Base-by-base conservation (phyloP, 1,140 invertebrate genomes). In the Drosophila ambigua region DNA sequence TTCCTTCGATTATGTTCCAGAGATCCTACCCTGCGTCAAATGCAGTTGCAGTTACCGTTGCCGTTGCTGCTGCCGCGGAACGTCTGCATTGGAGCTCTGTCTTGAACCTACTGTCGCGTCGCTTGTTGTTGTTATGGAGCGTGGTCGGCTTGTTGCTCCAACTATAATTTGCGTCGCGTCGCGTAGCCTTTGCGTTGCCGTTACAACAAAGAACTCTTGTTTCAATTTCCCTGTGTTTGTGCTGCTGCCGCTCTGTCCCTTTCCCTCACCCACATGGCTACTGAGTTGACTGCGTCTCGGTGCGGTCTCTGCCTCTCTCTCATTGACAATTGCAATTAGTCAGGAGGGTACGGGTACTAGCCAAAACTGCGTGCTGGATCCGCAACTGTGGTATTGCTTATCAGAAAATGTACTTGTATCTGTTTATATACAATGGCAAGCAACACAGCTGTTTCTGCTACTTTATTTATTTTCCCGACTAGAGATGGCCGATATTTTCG, bases 71-170 rank as follows among this genome's bases (percentile, higher is more conserved):
- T 13, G 44, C 31, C 31, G 35, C 13, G 69, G 59, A 52, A 83
- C 83, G 83, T 87, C 79, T 65, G 83, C 72, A 74, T 67, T 69
- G 64, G 67, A 82, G 63, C 75, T 65, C 79, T 65, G 60, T 52
- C 66, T 82, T 75, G 66, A 59, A 88, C 55, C 62, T 77, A 87
- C 69, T 87, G 83, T 79, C 45, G 58, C 15, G 35, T 54, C 31
- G 53, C 35, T 39, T 39, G 35, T 39, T 39, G 35, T 39, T 39
- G 35, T 39, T 39, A 39, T 39, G 35, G 35, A 39, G 35, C 35
- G 11, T 39, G 69, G 77, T 75, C 69, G 62, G 72, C 58, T 41
- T 54, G 64, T 76, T 71, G 78, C 72, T 15, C 65, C 52, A 55
- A 71, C 65, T 48, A 57, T 58, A 69, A 71, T 84, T 84, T 83